Evolutionary conservation across 2,797 vertebrate genomes (phyloP), one percentile per base, ranked within the genome.

Genomic region (Pterois miles): DNA sequence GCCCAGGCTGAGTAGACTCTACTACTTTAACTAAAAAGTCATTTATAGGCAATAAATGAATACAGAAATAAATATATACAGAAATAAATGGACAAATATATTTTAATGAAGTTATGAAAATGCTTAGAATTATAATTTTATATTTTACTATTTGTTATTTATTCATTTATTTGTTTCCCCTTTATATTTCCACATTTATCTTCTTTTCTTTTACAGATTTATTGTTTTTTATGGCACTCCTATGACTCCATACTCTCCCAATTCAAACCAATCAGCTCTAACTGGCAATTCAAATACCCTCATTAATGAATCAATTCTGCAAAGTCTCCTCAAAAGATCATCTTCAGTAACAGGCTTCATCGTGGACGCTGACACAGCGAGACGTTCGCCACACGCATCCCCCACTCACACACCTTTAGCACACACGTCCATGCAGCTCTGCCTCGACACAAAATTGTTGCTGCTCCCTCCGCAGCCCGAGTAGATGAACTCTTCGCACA

Each of bases 381-480:
- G 8, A 8, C 40, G 16, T 20, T 63, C 13, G 3, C 20, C 46
- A 48, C 9, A 48, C n/a, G 46, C 20, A 16, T 62, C 23, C 38
- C 36, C 27, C n/a, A 2, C 16, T 65, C 22, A 22, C 90, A 34
- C 83, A 97, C 97, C 96, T 95, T 94, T 95, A n/a, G 57, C 60
- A 72, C 98, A 99, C 78, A 95, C 94, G 0, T 91, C 93, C 71
- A 89, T 88, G 86, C 98, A 99, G 70, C 89, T 94, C 3, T 77
- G 86, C 76, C 90, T 89, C 1, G 88, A 94, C 65, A 94, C 83
- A 0, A 99, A 99, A 91, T 99, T 99, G 90, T 99, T 99, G 84
- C 93, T 93, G 87, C 96, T 98, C 46, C 97, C 97, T 5, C 97
- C 97, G 5, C 98, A 99, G 77, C 97, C 98, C 0, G 96, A 95